Percentiles rank a stretch among this genome's conserved stretches.
These are phyloP conservation scores for Euglossa dilemma DNA, from an alignment of 1,140 invertebrate species.

Conservation along the genomic window DNA sequence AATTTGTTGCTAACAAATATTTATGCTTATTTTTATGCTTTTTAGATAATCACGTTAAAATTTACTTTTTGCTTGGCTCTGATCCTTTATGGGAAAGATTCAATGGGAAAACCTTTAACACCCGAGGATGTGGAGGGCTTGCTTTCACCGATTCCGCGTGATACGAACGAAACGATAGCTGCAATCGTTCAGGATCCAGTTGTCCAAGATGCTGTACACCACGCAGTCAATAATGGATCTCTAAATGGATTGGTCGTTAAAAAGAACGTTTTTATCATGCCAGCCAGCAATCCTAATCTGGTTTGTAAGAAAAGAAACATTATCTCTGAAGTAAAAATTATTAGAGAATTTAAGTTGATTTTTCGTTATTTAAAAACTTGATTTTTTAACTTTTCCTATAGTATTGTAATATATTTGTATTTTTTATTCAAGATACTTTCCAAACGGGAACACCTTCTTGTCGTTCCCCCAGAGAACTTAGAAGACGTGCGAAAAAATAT, in stretches of 20 bases:
- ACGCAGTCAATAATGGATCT: slow-evolving; percentile 56
- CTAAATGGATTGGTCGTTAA: slow-evolving; percentile 67
- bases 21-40: background rate
- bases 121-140: slow-evolving; percentile 50
- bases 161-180: slow-evolving; percentile 61
- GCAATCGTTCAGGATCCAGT: slow-evolving; percentile 63
- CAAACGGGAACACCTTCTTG: slow-evolving; percentile 71
- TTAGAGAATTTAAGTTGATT: background rate
- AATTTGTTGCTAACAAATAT: background rate
- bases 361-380: background rate
- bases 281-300: slow-evolving; percentile 54
- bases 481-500: slow-evolving; percentile 63
- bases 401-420: too few relatives aligned
- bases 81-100: background rate
- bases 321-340: background rate
- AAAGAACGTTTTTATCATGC: slow-evolving; percentile 59
- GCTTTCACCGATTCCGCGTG: slow-evolving; percentile 53
- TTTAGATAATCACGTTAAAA: background rate
- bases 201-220: slow-evolving; percentile 62
- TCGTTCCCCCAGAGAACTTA: slow-evolving; percentile 64
- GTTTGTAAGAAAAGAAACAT: slow-evolving; percentile 23
- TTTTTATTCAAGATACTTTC: slow-evolving; percentile 68
- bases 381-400: background rate
- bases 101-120: slow-evolving; percentile 32
- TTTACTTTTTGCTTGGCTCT: background rate